phyloP scores from a whole-genome alignment of 2,113 vertebrate genomes.

The Xenotilapia caudafasciata region DNA sequence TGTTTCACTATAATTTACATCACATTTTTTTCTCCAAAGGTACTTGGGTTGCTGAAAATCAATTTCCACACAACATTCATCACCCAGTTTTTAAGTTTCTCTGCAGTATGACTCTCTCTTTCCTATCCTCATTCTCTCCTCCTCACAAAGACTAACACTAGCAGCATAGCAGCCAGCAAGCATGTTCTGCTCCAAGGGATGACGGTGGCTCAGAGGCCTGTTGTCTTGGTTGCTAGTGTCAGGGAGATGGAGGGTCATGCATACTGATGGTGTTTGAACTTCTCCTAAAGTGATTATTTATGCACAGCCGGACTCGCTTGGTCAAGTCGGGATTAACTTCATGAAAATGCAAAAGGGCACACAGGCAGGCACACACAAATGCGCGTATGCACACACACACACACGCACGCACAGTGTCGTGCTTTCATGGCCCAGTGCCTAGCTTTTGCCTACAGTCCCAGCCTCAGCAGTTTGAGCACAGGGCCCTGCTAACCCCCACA shows the following conservation, averaged over 20 bases:
- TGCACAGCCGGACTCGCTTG: constrained; percentile 55
- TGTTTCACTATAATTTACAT: not conserved
- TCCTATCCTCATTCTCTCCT: not conserved
- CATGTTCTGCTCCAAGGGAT: constrained; percentile 24
- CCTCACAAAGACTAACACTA: not conserved
- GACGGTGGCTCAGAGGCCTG: not conserved
- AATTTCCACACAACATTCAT: not conserved
- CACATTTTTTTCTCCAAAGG: not conserved
- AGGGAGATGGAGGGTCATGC: constrained; percentile 60
- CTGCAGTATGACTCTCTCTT: not conserved
- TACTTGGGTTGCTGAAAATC: not conserved
- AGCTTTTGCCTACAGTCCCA: constrained; percentile 6
- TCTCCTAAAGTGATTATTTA: constrained; percentile 68
- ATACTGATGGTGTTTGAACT: constrained; percentile 70
- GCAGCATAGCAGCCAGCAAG: not conserved
- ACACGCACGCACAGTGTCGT: not conserved
- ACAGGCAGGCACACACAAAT: not conserved
- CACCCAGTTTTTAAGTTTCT: not conserved
- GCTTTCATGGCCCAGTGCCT: constrained; percentile 40
- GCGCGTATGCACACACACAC: not conserved
- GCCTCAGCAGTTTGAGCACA: constrained; percentile 43
- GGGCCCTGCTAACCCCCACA: constrained; percentile 28
- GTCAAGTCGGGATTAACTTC: constrained; percentile 57
- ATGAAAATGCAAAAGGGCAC: constrained; percentile 62
- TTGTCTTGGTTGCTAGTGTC: constrained; percentile 47